Evolutionary conservation across 1,140 invertebrate species (phyloP).

Genomic region (Micrasema longulum): DNA sequence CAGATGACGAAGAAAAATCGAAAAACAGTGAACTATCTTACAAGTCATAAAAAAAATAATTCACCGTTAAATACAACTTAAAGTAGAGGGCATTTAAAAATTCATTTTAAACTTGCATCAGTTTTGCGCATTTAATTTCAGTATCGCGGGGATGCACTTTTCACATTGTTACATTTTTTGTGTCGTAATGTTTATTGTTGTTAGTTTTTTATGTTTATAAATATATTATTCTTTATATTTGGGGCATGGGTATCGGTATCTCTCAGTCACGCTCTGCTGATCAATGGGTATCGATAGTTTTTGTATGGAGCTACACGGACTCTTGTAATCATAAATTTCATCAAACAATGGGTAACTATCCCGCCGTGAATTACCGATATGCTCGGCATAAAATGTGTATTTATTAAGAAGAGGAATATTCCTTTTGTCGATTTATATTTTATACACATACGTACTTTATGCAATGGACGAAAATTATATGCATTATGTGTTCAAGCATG

Average conservation of each 20-base stretch:
- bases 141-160: constrained; percentile 45
- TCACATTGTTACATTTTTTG: constrained; percentile 52
- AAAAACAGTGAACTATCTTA: constrained; percentile 54
- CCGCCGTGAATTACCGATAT: constrained; percentile 41
- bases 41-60: constrained; percentile 35
- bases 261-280: constrained; percentile 53
- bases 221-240: constrained; percentile 44
- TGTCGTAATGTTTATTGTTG: constrained; percentile 52
- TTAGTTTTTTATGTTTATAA: constrained; percentile 43
- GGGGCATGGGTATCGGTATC: constrained; percentile 32
- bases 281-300: constrained; percentile 53
- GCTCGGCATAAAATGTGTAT: constrained; percentile 46
- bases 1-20: constrained; percentile 54
- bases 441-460: constrained; percentile 38
- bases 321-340: constrained; percentile 52
- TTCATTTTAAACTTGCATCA: constrained; percentile 46
- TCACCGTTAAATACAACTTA: constrained; percentile 27
- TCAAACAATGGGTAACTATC: constrained; percentile 53
- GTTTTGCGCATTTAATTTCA: constrained; percentile 51
- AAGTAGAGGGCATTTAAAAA: constrained; percentile 51
- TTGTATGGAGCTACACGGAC: constrained; percentile 40
- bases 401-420: constrained; percentile 51
- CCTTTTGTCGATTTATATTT: constrained; percentile 49
- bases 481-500: constrained; percentile 18
- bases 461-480: constrained; percentile 36